Base-by-base conservation (phyloP, 2,797 vertebrate species). In the Ctenopoma kingsleyae region DNA sequence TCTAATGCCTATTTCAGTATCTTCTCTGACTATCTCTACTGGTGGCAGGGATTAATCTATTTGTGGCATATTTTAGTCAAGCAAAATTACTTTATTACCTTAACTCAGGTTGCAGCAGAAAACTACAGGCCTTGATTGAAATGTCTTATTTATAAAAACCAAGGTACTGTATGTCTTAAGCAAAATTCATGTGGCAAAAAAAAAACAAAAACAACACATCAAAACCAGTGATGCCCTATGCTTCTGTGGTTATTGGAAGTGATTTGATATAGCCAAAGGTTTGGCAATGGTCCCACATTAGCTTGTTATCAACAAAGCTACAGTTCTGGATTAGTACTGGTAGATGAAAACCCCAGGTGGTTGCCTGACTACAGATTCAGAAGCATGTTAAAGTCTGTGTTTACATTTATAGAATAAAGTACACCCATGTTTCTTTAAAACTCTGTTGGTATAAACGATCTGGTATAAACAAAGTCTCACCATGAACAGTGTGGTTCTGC, bases 1-100 rank as follows among this genome's bases (percentile, higher is more conserved):
- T 83, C 67, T 27, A 67, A 56, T 60, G 41, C 22, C 25, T 71
- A 67, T 75, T 51, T 40, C 44, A 81, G 38, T 52, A 76, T 87
- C 65, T 71, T 35, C n/a, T 22, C 38, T 57, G 80, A 77, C 51
- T 65, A 76, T 76, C 71, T 76, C 23, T 47, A 61, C 41, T 73
- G 71, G 76, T 35, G 72, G 60, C 65, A 74, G 23, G 68, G 61
- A 74, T 79, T 67, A 77, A 83, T 78, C 65, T 77, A 74, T 74
- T 40, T 70, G 60, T 60, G 51, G 74, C 58, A 32, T 51, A 59
- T 72, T 76, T 68, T 52, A 63, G 25, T 49, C 46, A 27, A 40
- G 57, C 27, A 72, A 55, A 84, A 58, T 54, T 0, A 63, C 50
- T 53, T 82, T 74, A 69, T 63, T 63, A 63, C 62, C 47, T 83